Evolutionary conservation across 2,888 invertebrate species (phyloP).

Genomic region (Apamea monoglypha): DNA sequence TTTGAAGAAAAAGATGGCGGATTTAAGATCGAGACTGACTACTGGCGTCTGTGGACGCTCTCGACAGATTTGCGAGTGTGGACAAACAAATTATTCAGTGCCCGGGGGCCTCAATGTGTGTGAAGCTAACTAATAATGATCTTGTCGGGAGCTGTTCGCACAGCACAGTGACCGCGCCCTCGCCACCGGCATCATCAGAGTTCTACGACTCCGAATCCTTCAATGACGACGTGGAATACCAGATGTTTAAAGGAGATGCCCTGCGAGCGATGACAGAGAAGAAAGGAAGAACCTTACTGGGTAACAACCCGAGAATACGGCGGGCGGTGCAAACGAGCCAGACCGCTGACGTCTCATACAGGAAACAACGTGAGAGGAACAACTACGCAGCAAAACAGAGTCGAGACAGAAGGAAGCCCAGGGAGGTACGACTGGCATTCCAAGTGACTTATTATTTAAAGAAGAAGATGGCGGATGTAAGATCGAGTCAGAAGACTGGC

Average conservation of each 20-base stretch:
- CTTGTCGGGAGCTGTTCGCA: slow-evolving; percentile 72
- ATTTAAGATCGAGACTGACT: slow-evolving; percentile 93
- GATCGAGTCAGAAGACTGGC: no score
- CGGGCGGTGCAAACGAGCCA: slow-evolving; percentile 84
- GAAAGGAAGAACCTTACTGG: slow-evolving; percentile 90
- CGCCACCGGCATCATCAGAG: slow-evolving; percentile 83
- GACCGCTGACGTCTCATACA: slow-evolving; percentile 94
- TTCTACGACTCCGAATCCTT: slow-evolving; percentile 78
- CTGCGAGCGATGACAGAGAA: slow-evolving; percentile 92
- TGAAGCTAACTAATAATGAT: no score
- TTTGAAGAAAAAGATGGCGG: slow-evolving; percentile 96
- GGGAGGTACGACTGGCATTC: slow-evolving; percentile 98
- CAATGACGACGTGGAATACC: slow-evolving; percentile 91
- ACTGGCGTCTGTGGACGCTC: slow-evolving; percentile 80
- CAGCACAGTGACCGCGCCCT: slow-evolving; percentile 75
- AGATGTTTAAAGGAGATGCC: slow-evolving; percentile 93
- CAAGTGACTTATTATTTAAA: slow-evolving; percentile 96
- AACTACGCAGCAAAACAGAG: slow-evolving; percentile 92
- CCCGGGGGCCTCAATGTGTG: no score
- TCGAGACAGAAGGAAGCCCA: slow-evolving; percentile 94
- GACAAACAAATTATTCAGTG: slow-evolving; percentile 15
- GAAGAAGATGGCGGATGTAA: no score
- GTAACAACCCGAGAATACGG: slow-evolving; percentile 94
- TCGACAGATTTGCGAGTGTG: slow-evolving; percentile 70
- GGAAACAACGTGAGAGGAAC: slow-evolving; percentile 96